Base-by-base conservation (phyloP, 1,140 invertebrate genomes). In the Heliconius congener region DNA sequence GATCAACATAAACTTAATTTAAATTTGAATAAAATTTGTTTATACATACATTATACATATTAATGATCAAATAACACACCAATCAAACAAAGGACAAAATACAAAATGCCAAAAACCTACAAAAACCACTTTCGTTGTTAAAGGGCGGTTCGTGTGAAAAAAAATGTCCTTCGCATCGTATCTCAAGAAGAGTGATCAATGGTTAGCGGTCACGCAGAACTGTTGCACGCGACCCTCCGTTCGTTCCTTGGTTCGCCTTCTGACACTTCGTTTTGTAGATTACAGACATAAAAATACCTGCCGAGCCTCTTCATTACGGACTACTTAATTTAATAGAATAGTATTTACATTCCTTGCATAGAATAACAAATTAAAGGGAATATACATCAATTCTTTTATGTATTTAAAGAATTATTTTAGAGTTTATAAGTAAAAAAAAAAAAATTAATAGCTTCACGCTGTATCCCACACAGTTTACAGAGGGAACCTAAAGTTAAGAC, bases 131-230 rank as follows among this genome's bases (percentile, higher is more conserved):
- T 77, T 76, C 80, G 52, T 81, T 80, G 78, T 81, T 85, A 85
- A 84, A 84, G 83, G 83, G 76, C 82, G 78, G 79, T 87, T 86
- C 85, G 88, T 87, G 87, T 89, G 84, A 91, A 90, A 90, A 46
- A 86, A 90, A 90, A 85, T 90, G 89, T 90, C 89, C 84, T 88
- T 89, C 85, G 82, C 83, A 83, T 84, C 82, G 87, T 89, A 91
- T 90, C 89, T 90, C 83, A 87, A 87, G 87, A 85, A 85, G 80
- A 72, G 82, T 91, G 90, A 91, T 91, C 86, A 85, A 91, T 87
- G 85, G 85, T 73, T 81, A 52, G 37, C 78, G 84, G 90, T 90
- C 90, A 91, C 90, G 89, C 88, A 88, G 85, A 66, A 73, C 78
- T 46, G 66, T 71, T 50, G 80, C 89, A 91, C 89, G 88, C 89